Percentiles rank a stretch among this genome's conserved stretches.
Conservation (phyloP, 2,888 invertebrate genomes). For the Trachelus troglodyta region DNA sequence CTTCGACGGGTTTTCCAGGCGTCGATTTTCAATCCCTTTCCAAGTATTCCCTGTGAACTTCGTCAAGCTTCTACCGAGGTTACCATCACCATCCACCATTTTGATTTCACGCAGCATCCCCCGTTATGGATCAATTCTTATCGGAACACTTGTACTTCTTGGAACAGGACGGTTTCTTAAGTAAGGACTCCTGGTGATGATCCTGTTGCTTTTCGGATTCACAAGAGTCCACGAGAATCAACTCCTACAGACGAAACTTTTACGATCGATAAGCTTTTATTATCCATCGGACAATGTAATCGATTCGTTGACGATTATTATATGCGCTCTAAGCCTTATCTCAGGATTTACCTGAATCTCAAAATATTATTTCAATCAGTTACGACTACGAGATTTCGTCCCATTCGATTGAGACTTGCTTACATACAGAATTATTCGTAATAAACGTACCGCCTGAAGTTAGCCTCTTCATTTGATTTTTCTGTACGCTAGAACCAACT, state of each 20-base stretch:
- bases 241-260: too few species aligned
- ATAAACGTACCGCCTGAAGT: too few species aligned
- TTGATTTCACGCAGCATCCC: neutral
- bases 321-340: neutral
- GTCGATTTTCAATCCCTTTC: conserved; percentile 58
- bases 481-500: too few species aligned
- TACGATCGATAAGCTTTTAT: too few species aligned
- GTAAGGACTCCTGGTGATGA: neutral
- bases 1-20: conserved; percentile 52
- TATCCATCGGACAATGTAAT: neutral
- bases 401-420: too few species aligned
- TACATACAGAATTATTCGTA: too few species aligned
- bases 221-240: neutral
- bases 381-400: neutral
- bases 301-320: neutral
- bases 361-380: too few species aligned
- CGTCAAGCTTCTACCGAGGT: neutral
- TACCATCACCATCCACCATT: neutral
- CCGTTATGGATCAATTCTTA: neutral
- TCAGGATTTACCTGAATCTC: neutral
- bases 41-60: conserved; percentile 57
- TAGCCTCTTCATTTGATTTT: too few species aligned
- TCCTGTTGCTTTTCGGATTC: neutral
- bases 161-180: neutral
- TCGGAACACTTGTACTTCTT: neutral